Evolutionary conservation across 2,888 invertebrate species (phyloP).

Genomic region (Shargacucullia verbasci): DNA sequence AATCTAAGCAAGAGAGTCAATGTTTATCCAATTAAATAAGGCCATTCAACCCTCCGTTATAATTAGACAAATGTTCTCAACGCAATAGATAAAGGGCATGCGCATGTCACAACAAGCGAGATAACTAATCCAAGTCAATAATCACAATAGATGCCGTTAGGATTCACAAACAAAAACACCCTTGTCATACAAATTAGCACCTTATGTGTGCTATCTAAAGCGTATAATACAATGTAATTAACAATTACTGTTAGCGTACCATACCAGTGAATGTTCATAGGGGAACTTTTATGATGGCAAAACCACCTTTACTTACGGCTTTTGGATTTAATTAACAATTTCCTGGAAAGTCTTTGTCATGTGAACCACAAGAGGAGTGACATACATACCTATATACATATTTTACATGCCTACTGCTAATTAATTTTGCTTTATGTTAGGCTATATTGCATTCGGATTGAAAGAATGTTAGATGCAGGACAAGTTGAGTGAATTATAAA

Average conservation of each 20-base stretch:
- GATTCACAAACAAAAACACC: slow-evolving; percentile 52
- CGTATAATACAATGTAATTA: slow-evolving; percentile 45
- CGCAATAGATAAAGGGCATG: slow-evolving; percentile 62
- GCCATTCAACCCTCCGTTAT: slow-evolving; percentile 24
- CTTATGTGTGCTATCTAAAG: slow-evolving; percentile 46
- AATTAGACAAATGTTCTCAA: slow-evolving; percentile 42
- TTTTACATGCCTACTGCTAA: slow-evolving; percentile 33
- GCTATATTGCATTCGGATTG: slow-evolving; percentile 5
- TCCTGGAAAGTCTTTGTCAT: slow-evolving; percentile 70
- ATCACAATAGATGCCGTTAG: slow-evolving; percentile 65
- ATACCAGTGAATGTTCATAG: slow-evolving; percentile 66
- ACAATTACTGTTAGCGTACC: slow-evolving; percentile 49
- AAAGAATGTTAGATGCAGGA: slow-evolving; percentile 20
- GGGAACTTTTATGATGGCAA: slow-evolving; percentile 77
- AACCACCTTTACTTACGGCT: slow-evolving; percentile 73
- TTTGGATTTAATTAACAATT: slow-evolving; percentile 79
- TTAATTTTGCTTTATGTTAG: slow-evolving; percentile 24
- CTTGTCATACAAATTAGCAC: slow-evolving; percentile 35
- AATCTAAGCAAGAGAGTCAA: background rate
- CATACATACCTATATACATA: slow-evolving; percentile 54
- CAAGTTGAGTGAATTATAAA: slow-evolving; percentile 15
- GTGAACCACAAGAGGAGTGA: slow-evolving; percentile 59
- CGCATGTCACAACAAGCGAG: slow-evolving; percentile 63
- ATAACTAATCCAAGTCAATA: slow-evolving; percentile 73
- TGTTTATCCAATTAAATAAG: slow-evolving; percentile 3